Evolutionary conservation across 2,888 invertebrate genomes (phyloP).

Genomic region (Lordiphosa fenestrarum): DNA sequence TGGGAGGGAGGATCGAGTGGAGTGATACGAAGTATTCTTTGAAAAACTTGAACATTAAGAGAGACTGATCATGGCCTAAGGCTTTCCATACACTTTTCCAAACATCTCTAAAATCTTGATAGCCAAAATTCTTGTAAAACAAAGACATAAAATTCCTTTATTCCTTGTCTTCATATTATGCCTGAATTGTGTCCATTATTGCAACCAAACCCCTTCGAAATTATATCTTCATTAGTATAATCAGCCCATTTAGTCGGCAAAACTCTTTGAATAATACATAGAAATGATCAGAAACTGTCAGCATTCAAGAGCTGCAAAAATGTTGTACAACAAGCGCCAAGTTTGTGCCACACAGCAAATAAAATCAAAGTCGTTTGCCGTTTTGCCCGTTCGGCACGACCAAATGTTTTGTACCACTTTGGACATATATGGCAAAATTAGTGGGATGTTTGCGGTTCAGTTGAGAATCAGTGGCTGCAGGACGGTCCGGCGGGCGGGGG

Average conservation of each 20-base stretch:
- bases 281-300: slow-evolving; percentile 18
- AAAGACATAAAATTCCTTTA: too few species aligned
- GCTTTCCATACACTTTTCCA: too few species aligned
- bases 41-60: too few species aligned
- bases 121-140: too few species aligned
- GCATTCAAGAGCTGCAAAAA: slow-evolving; percentile 53
- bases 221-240: too few species aligned
- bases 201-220: too few species aligned
- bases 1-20: too few species aligned
- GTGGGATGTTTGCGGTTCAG: slow-evolving; percentile 57
- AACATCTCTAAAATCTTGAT: too few species aligned
- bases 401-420: slow-evolving; percentile 51
- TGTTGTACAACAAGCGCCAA: slow-evolving; percentile 75
- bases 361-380: slow-evolving; percentile 23
- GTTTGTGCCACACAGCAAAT: slow-evolving; percentile 51
- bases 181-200: too few species aligned
- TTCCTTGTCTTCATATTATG: too few species aligned
- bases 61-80: too few species aligned
- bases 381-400: slow-evolving; percentile 19
- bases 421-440: slow-evolving; percentile 68
- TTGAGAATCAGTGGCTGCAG: slow-evolving; percentile 4
- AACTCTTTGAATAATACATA: slow-evolving; percentile 47
- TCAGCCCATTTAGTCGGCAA: slow-evolving; percentile 36
- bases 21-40: too few species aligned
- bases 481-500: background rate